These are phyloP conservation scores for Gambelia wislizenii DNA, from an alignment of 2,797 vertebrate species.

Conservation along the genomic window DNA sequence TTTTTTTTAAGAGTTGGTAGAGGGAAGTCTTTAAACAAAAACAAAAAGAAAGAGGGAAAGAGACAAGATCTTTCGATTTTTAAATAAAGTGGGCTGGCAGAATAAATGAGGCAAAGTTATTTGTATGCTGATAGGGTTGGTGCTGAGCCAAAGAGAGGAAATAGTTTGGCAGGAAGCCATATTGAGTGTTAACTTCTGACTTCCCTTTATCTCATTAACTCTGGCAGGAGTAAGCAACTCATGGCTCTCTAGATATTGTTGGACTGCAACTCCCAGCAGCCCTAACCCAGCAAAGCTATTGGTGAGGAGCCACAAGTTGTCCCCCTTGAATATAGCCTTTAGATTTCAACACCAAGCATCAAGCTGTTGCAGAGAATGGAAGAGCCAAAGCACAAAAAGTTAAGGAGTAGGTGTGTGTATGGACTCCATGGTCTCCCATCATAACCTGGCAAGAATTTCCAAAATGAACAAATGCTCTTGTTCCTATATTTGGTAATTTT, in stretches of 20 bases:
- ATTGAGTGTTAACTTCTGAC: constrained; percentile 24
- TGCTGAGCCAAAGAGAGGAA: constrained; percentile 57
- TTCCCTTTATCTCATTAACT: not conserved
- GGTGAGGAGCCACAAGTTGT: not conserved
- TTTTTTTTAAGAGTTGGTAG: too few species aligned
- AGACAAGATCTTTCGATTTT: constrained; percentile 67
- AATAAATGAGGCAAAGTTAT: constrained; percentile 58
- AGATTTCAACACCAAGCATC: not conserved
- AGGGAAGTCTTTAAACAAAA: too few species aligned
- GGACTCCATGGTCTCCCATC: too few species aligned
- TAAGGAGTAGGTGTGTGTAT: not conserved
- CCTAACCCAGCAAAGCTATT: not conserved
- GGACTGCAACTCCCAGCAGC: not conserved
- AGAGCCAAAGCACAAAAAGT: not conserved
- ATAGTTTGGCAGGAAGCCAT: constrained; percentile 48
- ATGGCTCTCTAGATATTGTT: not conserved
- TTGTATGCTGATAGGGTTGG: constrained; percentile 54
- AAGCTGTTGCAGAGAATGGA: not conserved
- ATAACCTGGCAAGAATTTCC: not conserved
- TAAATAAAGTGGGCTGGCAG: constrained; percentile 59
- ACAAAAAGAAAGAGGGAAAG: constrained; percentile 36
- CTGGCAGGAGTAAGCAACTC: not conserved
- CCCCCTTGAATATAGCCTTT: not conserved
- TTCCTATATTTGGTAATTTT: not conserved
- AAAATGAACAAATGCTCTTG: not conserved